These are phyloP conservation scores for Pseudomyrmex cubaensis DNA, from an alignment of 1,140 invertebrate genomes.

Conservation along the genomic window DNA sequence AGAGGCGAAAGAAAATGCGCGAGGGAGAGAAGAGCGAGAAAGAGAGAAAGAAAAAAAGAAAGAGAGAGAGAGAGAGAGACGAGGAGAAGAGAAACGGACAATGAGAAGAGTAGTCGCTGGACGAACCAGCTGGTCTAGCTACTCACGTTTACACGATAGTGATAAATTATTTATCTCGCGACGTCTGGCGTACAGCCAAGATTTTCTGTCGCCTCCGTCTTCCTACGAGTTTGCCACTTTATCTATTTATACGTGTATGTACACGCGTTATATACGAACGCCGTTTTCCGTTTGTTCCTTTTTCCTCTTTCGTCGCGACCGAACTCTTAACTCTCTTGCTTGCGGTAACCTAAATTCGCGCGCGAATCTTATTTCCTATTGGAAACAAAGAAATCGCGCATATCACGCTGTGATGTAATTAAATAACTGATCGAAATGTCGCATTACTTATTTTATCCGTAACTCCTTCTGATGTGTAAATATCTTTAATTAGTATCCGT, in stretches of 20 bases:
- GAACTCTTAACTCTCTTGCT: background rate
- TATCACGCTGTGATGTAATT: background rate
- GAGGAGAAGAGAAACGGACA: conserved; percentile 53
- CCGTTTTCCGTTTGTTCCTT: background rate
- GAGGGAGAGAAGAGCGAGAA: conserved; percentile 6
- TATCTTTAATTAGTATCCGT: background rate
- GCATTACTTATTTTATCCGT: background rate
- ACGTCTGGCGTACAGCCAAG: conserved; percentile 78
- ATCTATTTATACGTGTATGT: conserved; percentile 65
- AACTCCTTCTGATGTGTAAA: background rate
- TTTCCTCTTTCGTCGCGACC: background rate
- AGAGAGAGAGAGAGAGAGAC: conserved; percentile 43
- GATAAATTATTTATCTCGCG: conserved; percentile 81
- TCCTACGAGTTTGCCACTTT: conserved; percentile 50
- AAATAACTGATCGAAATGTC: background rate
- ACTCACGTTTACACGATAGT: conserved; percentile 75
- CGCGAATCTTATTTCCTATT: background rate
- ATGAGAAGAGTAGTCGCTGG: conserved; percentile 54
- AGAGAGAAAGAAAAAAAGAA: conserved; percentile 26
- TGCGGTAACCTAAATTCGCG: conserved; percentile 59
- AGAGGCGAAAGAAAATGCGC: conserved; percentile 35
- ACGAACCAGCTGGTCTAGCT: conserved; percentile 72
- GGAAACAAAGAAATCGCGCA: background rate
- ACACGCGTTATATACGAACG: background rate
- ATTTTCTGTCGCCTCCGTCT: conserved; percentile 74